Percentiles rank a stretch among this genome's conserved stretches.
Evolutionary conservation across 2,113 vertebrate genomes (phyloP).

Genomic region (Myotis davidii): DNA sequence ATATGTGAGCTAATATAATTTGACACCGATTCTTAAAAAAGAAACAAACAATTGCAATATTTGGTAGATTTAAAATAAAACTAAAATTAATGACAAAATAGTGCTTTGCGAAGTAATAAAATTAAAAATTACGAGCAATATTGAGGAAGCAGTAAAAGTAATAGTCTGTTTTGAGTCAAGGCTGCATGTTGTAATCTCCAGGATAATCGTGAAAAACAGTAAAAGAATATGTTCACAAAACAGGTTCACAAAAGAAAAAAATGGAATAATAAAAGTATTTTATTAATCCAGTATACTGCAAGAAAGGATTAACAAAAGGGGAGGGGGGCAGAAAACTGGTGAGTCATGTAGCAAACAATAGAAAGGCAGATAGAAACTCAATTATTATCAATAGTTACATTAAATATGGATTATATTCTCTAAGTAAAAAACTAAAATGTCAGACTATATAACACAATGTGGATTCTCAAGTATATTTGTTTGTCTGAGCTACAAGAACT

Average conservation of each 20-base stretch:
- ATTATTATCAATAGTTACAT: background rate
- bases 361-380: background rate
- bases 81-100: constrained; percentile 16
- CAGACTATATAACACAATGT: background rate
- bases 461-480: background rate
- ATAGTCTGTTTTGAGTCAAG: background rate
- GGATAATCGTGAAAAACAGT: background rate
- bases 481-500: background rate
- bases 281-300: background rate
- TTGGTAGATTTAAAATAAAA: constrained; percentile 28
- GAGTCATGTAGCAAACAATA: background rate
- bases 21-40: background rate
- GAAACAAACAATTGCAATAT: background rate
- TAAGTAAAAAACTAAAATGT: background rate
- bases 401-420: background rate
- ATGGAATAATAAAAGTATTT: background rate
- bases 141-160: background rate
- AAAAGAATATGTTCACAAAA: background rate
- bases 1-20: background rate
- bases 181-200: background rate
- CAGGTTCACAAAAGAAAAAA: background rate
- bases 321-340: background rate
- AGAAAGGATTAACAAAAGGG: background rate
- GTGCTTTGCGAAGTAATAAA: background rate
- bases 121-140: background rate